Base-by-base conservation (phyloP, 2,113 vertebrate species). In the Melanocharis versteri region DNA sequence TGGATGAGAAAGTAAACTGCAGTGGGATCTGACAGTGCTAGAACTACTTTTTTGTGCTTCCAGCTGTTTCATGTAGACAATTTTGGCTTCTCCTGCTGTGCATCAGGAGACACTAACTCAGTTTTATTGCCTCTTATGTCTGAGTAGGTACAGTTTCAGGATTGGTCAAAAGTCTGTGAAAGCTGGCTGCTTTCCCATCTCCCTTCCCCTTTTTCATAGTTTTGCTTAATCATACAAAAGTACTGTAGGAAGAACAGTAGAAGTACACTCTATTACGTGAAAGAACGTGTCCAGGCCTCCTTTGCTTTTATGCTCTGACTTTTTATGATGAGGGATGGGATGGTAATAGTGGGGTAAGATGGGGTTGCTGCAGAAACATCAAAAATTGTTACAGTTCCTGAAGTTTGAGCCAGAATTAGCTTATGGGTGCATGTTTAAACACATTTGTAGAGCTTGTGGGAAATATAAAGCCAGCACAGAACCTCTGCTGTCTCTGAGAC, bases 81-180 rank as follows among this genome's bases (percentile, higher is more conserved):
- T 58, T 91, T 77, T 77, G 33, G 21, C 90, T 95, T 94, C 50
- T 96, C 58, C 78, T 91, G 66, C 91, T 96, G 93, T 93, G 75
- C 87, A 83, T 81, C 2, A 2, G 54, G 70, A 85, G 75, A 85
- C 78, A 51, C 35, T 81, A 66, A 56, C 44, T 91, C 72, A 75
- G 31, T 86, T 81, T 91, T 90, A 73, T 75, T 94, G 83, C 87
- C 37, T 94, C 47, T 65, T 51, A 50, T 53, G 50, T 83, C 79
- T 73, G 75, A 90, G 71, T 73, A 66, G 42, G 42, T 89, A 83
- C 58, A 44, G 39, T 72, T 96, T 51, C 42, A 71, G 65, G 69
- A 87, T 17, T 84, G 72, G 73, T 51, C 42, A 66, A 53, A 89
- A 88, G 40, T 71, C 51, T 76, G 7, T 61, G 31, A 76, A 42